Percentiles rank a stretch among this genome's conserved stretches.
Evolutionary conservation across 2,797 vertebrate genomes (phyloP).

Genomic region (Limosa lapponica): DNA sequence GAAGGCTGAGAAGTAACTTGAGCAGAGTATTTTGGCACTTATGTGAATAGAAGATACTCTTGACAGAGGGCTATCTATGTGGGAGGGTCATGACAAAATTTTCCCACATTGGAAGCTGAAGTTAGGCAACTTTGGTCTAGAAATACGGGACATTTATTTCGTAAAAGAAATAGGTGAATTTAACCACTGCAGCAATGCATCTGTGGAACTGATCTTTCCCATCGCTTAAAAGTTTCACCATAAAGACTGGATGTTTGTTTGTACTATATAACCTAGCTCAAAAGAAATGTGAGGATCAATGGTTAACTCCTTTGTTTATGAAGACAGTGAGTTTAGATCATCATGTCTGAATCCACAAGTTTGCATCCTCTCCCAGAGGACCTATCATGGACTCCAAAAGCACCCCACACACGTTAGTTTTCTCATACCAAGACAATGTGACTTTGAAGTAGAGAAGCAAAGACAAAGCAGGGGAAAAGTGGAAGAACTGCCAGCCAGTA

Average conservation of each 20-base stretch:
- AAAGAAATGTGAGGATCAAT: not conserved
- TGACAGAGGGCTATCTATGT: not conserved
- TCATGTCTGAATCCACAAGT: not conserved
- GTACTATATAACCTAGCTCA: not conserved
- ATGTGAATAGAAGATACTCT: not conserved
- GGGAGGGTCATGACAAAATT: not conserved
- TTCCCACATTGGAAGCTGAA: not conserved
- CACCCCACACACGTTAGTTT: accelerated
- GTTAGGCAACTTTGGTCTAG: not conserved
- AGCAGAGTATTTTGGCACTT: not conserved
- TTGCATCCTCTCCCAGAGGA: not conserved
- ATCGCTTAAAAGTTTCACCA: not conserved
- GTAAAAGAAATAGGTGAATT: not conserved
- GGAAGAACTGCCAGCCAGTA: not conserved
- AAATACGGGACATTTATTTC: not conserved
- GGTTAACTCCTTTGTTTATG: not conserved
- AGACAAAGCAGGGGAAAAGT: not conserved
- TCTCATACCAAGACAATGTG: not conserved
- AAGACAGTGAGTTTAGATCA: not conserved
- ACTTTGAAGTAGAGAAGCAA: not conserved
- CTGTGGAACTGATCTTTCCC: not conserved
- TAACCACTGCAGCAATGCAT: not conserved
- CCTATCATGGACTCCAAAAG: not conserved
- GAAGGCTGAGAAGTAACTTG: conserved; percentile 12
- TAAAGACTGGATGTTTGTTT: not conserved